Evolutionary conservation across 2,797 vertebrate species (phyloP).

Genomic region (Clarias platycephalus): DNA sequence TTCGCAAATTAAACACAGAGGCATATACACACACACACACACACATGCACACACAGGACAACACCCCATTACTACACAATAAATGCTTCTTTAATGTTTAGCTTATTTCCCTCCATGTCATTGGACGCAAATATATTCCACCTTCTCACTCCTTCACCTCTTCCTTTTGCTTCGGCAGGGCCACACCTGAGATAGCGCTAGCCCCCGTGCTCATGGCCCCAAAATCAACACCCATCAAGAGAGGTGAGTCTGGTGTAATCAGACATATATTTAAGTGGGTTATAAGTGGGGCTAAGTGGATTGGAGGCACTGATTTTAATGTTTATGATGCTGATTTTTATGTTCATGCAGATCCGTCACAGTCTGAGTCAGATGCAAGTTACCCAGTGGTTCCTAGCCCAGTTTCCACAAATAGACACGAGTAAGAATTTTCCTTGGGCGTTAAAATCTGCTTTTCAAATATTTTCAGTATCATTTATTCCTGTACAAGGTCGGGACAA

Average conservation of each 20-base stretch:
- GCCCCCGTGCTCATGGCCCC: conserved; percentile 60
- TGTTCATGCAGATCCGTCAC: conserved; percentile 55
- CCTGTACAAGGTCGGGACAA: background rate
- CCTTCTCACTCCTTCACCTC: conserved; percentile 64
- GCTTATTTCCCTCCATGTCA: conserved; percentile 38
- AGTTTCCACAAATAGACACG: conserved; percentile 54
- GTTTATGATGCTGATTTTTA: conserved; percentile 41
- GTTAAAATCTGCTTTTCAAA: background rate
- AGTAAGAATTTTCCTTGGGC: conserved; percentile 57
- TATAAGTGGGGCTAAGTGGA: background rate
- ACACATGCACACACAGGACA: background rate
- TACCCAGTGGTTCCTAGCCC: conserved; percentile 55
- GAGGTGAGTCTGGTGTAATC: conserved; percentile 42
- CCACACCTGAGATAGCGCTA: conserved; percentile 58
- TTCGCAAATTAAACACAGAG: background rate
- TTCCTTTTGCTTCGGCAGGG: conserved; percentile 74
- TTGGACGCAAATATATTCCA: conserved; percentile 59
- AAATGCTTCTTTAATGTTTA: background rate
- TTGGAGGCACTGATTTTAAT: no score
- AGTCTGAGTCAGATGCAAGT: conserved; percentile 73
- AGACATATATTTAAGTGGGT: background rate
- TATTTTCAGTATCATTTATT: background rate
- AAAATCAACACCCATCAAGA: conserved; percentile 47
- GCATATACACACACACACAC: background rate
- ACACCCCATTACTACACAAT: background rate